Evolutionary conservation across 2,113 vertebrate genomes (phyloP).

Genomic region (Desmodus rotundus): DNA sequence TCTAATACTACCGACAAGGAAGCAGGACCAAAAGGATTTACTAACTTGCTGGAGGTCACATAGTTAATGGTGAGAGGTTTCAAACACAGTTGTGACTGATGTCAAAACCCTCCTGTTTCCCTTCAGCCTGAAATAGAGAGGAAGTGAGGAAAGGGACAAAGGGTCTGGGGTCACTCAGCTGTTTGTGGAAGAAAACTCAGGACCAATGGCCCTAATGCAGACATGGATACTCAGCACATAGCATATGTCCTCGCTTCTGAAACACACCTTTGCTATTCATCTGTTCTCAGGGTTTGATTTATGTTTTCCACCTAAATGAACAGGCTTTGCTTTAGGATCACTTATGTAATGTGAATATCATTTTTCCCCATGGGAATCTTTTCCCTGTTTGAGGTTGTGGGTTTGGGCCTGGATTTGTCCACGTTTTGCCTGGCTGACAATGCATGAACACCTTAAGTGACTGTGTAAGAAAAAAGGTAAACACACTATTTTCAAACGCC

Average conservation of each 20-base stretch:
- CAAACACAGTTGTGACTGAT: neutral
- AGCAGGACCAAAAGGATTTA: neutral
- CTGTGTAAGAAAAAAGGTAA: constrained; percentile 38
- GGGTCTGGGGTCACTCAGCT: neutral
- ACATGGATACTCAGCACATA: neutral
- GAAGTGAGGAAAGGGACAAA: neutral
- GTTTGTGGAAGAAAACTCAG: neutral
- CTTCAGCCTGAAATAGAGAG: neutral
- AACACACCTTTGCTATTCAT: neutral
- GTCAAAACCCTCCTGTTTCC: neutral
- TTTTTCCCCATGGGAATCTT: neutral
- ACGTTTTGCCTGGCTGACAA: neutral
- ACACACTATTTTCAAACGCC: neutral
- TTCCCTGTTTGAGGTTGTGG: neutral
- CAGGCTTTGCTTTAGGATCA: neutral
- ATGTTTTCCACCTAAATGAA: neutral
- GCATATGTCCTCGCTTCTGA: neutral
- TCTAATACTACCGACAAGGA: neutral
- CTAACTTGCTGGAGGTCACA: neutral
- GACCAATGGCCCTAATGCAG: neutral
- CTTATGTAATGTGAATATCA: neutral
- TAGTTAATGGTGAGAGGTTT: neutral
- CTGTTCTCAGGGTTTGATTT: neutral
- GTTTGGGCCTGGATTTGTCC: neutral
- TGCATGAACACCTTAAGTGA: neutral